These are phyloP conservation scores for Drosophila gaucha DNA, from an alignment of 2,888 invertebrate genomes.

Conservation along the genomic window DNA sequence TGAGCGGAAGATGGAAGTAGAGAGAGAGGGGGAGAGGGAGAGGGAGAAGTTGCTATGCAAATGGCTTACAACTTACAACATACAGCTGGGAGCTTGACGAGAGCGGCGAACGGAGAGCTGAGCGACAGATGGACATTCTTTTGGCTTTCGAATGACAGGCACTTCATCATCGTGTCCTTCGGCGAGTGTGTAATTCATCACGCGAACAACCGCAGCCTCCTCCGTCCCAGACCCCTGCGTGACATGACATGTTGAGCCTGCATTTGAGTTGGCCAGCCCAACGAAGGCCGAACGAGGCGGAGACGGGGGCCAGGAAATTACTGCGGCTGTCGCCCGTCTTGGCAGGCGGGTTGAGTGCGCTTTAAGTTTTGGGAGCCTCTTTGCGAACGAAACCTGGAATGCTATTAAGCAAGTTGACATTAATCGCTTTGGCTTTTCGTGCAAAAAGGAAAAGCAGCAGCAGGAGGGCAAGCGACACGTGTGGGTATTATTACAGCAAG, in stretches of 20 bases:
- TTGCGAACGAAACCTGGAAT: constrained; percentile 63
- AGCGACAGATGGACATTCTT: constrained; percentile 76
- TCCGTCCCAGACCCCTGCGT: background rate
- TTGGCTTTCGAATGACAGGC: constrained; percentile 79
- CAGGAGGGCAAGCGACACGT: constrained; percentile 7
- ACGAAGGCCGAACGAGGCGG: background rate
- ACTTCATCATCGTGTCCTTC: constrained; percentile 80
- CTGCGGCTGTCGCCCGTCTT: constrained; percentile 38
- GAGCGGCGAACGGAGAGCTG: constrained; percentile 11
- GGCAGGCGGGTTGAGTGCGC: constrained; percentile 37
- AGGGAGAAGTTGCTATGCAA: constrained; percentile 65
- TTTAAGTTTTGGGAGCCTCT: constrained; percentile 62
- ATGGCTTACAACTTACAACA: constrained; percentile 60
- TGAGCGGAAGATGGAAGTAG: no score
- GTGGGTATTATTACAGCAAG: constrained; percentile 45
- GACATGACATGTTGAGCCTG: constrained; percentile 79
- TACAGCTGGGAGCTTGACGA: constrained; percentile 26
- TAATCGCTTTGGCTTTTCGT: constrained; percentile 71
- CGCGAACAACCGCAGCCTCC: constrained; percentile 78
- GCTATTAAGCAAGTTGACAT: constrained; percentile 80
- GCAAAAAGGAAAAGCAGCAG: background rate
- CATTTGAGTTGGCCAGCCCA: constrained; percentile 55
- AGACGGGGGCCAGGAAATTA: constrained; percentile 48
- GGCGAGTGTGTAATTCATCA: constrained; percentile 80
- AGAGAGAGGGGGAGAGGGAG: background rate